These are phyloP conservation scores for Drosophila colorata DNA, from an alignment of 2,888 invertebrate genomes.

Conservation along the genomic window DNA sequence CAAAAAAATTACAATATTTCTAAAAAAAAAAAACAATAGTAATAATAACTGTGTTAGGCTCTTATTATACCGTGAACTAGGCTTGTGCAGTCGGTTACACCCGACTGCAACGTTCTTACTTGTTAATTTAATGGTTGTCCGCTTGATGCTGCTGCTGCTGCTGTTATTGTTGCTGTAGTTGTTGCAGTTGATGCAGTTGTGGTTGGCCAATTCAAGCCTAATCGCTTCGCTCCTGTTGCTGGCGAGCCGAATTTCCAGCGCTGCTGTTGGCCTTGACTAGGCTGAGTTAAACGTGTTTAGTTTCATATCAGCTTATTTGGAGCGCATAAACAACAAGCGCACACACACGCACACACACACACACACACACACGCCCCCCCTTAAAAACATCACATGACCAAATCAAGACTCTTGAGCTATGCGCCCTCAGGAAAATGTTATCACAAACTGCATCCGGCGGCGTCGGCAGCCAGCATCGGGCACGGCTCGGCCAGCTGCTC, in stretches of 20 bases:
- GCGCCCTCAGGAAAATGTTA: slow-evolving; percentile 73
- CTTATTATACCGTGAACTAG: too few relatives aligned
- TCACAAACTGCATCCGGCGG: slow-evolving; percentile 78
- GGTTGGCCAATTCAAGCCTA: slow-evolving; percentile 6
- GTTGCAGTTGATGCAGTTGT: too few relatives aligned
- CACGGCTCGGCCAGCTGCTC: slow-evolving; percentile 11
- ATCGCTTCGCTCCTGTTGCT: slow-evolving; percentile 11
- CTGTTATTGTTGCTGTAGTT: neutral
- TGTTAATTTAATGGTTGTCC: neutral
- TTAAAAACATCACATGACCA: slow-evolving; percentile 28
- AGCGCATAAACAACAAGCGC: slow-evolving; percentile 8
- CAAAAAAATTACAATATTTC: too few relatives aligned
- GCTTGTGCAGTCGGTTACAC: too few relatives aligned
- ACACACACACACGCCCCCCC: neutral
- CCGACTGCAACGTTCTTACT: neutral
- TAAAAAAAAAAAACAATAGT: too few relatives aligned
- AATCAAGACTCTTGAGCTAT: slow-evolving; percentile 42
- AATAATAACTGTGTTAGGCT: too few relatives aligned
- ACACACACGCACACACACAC: slow-evolving; percentile 2
- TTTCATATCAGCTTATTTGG: slow-evolving; percentile 42
- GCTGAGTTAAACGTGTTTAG: slow-evolving; percentile 39
- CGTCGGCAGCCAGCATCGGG: slow-evolving; percentile 22
- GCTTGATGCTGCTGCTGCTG: neutral
- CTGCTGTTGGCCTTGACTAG: slow-evolving; percentile 46
- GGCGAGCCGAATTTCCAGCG: slow-evolving; percentile 4